phyloP scores from a whole-genome alignment of 2,797 vertebrate genomes.

The Geotria australis region DNA sequence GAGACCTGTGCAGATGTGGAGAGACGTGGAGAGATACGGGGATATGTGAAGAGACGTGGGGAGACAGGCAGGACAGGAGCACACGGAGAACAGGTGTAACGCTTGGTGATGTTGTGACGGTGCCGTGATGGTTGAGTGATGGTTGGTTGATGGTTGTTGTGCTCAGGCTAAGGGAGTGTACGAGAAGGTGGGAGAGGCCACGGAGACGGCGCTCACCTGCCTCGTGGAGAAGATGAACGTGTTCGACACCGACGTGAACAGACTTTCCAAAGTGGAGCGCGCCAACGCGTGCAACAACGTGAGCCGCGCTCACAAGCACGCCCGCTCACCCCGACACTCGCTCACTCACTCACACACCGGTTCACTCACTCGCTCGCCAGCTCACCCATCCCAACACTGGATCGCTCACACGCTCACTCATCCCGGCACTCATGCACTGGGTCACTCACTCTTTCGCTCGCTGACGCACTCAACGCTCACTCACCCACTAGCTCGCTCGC shows the following conservation, averaged over 20 bases:
- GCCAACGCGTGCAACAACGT: constrained; percentile 84
- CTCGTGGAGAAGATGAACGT: constrained; percentile 95
- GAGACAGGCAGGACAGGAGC: too few species aligned
- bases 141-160: not conserved
- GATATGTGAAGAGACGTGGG: too few species aligned
- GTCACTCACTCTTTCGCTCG: not conserved
- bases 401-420: not conserved
- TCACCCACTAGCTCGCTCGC: too few species aligned
- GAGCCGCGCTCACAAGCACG: constrained; percentile 7
- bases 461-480: not conserved
- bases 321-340: not conserved
- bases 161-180: constrained; percentile 56
- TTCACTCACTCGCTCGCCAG: too few species aligned
- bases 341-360: too few species aligned
- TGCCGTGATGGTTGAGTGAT: too few species aligned
- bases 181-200: constrained; percentile 88
- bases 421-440: too few species aligned
- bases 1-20: too few species aligned
- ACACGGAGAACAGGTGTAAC: too few species aligned
- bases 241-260: constrained; percentile 59
- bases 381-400: too few species aligned
- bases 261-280: constrained; percentile 55
- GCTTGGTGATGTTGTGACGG: too few species aligned
- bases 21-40: too few species aligned
- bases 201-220: constrained; percentile 73